Percentiles rank a stretch among this genome's conserved stretches.
These are phyloP conservation scores for Cherax quadricarinatus DNA, from an alignment of 1,140 invertebrate genomes.

Conservation along the genomic window DNA sequence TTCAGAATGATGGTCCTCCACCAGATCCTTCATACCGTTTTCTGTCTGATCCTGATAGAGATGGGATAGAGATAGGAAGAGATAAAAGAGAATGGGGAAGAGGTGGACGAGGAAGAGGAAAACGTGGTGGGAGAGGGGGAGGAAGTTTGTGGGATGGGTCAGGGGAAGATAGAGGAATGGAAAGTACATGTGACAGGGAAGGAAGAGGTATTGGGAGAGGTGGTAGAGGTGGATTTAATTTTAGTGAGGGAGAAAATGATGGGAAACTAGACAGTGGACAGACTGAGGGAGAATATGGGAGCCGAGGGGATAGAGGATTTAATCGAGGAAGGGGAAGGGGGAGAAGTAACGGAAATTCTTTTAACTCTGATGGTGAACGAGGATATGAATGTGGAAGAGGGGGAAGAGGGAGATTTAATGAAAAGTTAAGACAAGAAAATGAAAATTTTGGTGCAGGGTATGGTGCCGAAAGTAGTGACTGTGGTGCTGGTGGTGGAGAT, in stretches of 20 bases:
- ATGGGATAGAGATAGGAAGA: conserved; percentile 35
- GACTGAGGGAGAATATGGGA: background rate
- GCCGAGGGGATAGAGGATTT: background rate
- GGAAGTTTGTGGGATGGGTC: conserved; percentile 10
- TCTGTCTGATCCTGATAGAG: conserved; percentile 59
- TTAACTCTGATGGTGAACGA: conserved; percentile 13
- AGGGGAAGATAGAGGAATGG: conserved; percentile 10
- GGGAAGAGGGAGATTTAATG: conserved; percentile 31
- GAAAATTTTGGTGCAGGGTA: background rate
- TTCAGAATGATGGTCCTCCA: conserved; percentile 60
- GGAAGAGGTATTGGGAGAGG: conserved; percentile 19
- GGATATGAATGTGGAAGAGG: conserved; percentile 30
- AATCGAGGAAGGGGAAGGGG: conserved; percentile 22
- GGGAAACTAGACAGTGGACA: background rate
- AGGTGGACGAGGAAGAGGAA: conserved; percentile 48
- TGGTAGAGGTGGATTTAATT: background rate
- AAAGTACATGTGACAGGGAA: background rate
- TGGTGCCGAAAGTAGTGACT: background rate
- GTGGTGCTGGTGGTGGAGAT: conserved; percentile 28
- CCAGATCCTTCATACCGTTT: conserved; percentile 60
- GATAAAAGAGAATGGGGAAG: conserved; percentile 27
- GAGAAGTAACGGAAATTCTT: background rate
- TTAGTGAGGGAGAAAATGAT: background rate
- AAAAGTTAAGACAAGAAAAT: conserved; percentile 35
- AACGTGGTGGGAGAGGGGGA: conserved; percentile 34